phyloP scores from a whole-genome alignment of 2,888 invertebrate species.

The Aporophyla lueneburgensis region DNA sequence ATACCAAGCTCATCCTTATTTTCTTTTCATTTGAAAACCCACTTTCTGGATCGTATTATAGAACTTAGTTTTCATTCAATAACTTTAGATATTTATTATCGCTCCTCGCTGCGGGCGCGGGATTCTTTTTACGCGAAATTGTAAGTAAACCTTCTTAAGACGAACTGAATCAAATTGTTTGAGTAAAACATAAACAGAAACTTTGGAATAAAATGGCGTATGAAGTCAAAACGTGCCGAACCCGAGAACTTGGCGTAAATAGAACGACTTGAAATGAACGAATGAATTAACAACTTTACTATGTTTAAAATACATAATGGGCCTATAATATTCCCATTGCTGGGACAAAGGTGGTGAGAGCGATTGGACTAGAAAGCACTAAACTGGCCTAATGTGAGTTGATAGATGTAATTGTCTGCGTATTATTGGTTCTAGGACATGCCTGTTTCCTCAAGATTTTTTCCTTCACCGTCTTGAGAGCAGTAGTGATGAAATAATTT shows the following conservation, averaged over 20 bases:
- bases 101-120: slow-evolving; percentile 61
- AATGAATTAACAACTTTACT: slow-evolving; percentile 24
- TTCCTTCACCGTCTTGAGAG: too few relatives aligned
- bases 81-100: slow-evolving; percentile 70
- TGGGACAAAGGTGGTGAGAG: too few relatives aligned
- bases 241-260: slow-evolving; percentile 50
- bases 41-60: slow-evolving; percentile 37
- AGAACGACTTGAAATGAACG: slow-evolving; percentile 48
- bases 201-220: slow-evolving; percentile 79
- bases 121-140: slow-evolving; percentile 77
- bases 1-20: slow-evolving; percentile 22
- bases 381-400: too few relatives aligned
- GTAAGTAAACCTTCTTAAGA: slow-evolving; percentile 82
- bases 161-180: slow-evolving; percentile 76
- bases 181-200: slow-evolving; percentile 82
- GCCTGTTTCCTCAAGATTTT: too few relatives aligned
- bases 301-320: slow-evolving; percentile 12
- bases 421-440: too few relatives aligned
- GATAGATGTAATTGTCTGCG: too few relatives aligned
- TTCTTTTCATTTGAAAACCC: slow-evolving; percentile 42
- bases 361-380: too few relatives aligned
- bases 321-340: too few relatives aligned
- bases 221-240: slow-evolving; percentile 72
- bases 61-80: slow-evolving; percentile 63
- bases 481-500: too few relatives aligned